Base-by-base conservation (phyloP, 2,797 vertebrate genomes). In the Acanthurus tractus region DNA sequence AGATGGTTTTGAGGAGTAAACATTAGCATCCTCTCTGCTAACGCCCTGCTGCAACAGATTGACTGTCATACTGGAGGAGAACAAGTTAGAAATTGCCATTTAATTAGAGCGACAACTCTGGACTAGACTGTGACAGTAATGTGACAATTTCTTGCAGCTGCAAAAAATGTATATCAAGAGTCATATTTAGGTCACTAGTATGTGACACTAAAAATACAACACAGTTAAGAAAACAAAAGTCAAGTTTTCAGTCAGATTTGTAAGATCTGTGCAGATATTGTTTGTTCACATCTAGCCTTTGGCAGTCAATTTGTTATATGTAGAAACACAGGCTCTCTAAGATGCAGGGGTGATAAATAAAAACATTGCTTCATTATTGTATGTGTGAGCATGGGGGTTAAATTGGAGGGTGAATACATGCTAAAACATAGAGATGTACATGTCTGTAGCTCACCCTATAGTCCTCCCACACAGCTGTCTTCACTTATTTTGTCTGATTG, bases 391-490 rank as follows among this genome's bases (percentile, higher is more conserved):
- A 48, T 2, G 29, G 29, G 29, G 29, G 29, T 18, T 56, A 23
- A 38, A 17, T 52, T 52, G 11, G 11, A 25, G 49, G 34, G 8
- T 34, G 54, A 61, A 17, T 48, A 23, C 9, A 44, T 40, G 8
- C 23, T 44, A 8, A 38, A 44, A 34, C 29, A 34, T 34, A 34
- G 29, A 34, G 29, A 34, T 6, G 29, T 34, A 34, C 29, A 34
- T 34, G 29, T 34, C 29, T 34, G 29, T 34, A 34, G 29, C 5
- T 34, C 29, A 34, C 6, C 17, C 36, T 14, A 3, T 52, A 62
- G 34, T 63, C 36, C 7, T 20, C 61, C n/a, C 17, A 70, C 55
- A 62, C 67, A 54, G 25, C 20, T 57, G 17, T 62, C 62, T 63
- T 18, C 64, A 14, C 55, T 23, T 42, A 23, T 42, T 70, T 36